These are phyloP conservation scores for Periophthalmodon schlosseri DNA, from an alignment of 2,113 vertebrate species.

Conservation along the genomic window DNA sequence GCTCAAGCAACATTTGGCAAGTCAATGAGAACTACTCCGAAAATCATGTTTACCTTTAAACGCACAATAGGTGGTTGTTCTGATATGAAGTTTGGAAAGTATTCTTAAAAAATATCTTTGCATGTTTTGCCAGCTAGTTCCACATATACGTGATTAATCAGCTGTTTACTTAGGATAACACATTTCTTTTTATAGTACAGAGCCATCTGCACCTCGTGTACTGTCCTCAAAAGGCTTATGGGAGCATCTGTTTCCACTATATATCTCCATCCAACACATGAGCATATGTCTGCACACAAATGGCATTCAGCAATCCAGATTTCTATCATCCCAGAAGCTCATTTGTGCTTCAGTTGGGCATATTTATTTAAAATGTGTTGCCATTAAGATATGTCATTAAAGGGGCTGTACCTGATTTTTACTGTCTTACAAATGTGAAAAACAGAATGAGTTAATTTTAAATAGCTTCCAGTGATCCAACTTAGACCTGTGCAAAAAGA, in stretches of 20 bases:
- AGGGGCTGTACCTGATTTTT: too few species aligned
- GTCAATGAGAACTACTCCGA: neutral
- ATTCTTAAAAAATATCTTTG: neutral
- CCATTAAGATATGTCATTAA: neutral
- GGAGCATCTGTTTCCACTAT: conserved; percentile 8
- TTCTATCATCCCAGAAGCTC: neutral
- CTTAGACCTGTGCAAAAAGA: too few species aligned
- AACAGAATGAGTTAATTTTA: too few species aligned
- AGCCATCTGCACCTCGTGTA: conserved; percentile 4
- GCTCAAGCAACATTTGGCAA: neutral
- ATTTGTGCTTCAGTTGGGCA: neutral
- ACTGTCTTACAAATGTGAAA: too few species aligned
- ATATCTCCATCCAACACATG: conserved; percentile 8
- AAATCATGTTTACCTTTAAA: neutral
- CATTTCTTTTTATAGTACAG: conserved; percentile 5
- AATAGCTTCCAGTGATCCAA: too few species aligned
- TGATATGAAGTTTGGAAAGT: neutral
- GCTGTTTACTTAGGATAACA: conserved; percentile 1
- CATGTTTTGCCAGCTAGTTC: neutral
- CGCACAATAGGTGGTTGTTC: neutral
- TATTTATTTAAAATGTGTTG: conserved; percentile 1
- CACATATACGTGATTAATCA: conserved; percentile 7
- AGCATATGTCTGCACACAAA: conserved; percentile 1
- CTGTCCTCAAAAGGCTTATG: conserved; percentile 5
- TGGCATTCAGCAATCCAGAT: conserved; percentile 5